Percentiles rank a stretch among this genome's conserved stretches.
Evolutionary conservation across 2,888 invertebrate genomes (phyloP).

Genomic region (Odiellus spinosus): DNA sequence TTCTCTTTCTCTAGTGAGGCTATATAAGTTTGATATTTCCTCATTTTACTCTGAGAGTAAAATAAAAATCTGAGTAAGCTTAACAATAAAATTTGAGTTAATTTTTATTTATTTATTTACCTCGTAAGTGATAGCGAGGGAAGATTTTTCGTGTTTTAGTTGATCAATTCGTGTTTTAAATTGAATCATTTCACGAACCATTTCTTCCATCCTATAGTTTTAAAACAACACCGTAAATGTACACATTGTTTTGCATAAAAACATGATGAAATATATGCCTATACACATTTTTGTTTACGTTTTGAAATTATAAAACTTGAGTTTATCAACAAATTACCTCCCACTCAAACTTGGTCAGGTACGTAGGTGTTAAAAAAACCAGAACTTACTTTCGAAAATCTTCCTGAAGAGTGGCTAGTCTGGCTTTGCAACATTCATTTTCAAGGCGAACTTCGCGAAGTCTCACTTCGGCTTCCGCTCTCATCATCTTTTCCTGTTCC

Average conservation of each 20-base stretch:
- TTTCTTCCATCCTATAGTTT: conserved; percentile 4
- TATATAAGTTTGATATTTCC: conserved; percentile 19
- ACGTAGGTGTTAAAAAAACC: too few relatives aligned
- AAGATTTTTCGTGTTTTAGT: conserved; percentile 5
- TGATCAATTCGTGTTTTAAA: conserved; percentile 3
- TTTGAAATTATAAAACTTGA: not conserved
- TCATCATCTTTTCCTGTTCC: conserved; percentile 1
- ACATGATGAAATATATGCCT: not conserved
- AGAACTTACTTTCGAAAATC: conserved; percentile 4
- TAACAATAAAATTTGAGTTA: too few relatives aligned
- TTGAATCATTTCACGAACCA: conserved; percentile 3
- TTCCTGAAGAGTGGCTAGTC: conserved; percentile 1
- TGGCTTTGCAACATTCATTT: conserved; percentile 1
- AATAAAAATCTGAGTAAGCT: too few relatives aligned
- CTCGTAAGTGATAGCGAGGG: conserved; percentile 3
- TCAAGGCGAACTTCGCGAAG: not conserved
- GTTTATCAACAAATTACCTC: not conserved
- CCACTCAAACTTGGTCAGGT: too few relatives aligned
- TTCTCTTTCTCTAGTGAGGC: conserved; percentile 20
- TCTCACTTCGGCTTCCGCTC: conserved; percentile 1
- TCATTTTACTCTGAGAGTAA: conserved; percentile 12
- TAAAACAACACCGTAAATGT: too few relatives aligned
- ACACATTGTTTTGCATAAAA: too few relatives aligned
- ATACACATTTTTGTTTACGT: not conserved
- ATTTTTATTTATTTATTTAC: too few relatives aligned